Evolutionary conservation across 2,888 invertebrate genomes (phyloP).

Genomic region (Osmoderma eremita): DNA sequence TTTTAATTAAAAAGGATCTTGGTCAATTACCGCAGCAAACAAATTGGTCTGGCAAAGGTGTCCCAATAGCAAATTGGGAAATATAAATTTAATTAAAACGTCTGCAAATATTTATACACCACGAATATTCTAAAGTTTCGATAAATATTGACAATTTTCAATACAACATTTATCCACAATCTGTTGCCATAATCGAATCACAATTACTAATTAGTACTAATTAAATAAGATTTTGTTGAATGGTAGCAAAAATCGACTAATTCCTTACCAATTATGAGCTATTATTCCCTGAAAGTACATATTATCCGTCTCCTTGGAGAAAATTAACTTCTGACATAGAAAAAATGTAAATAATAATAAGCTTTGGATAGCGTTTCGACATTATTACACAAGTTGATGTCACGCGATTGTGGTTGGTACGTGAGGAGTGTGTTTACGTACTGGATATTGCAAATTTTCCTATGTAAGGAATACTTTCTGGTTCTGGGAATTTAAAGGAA

Average conservation of each 20-base stretch:
- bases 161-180: neutral
- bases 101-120: too few species aligned
- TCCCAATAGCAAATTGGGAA: too few species aligned
- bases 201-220: neutral
- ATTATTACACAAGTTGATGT: constrained; percentile 18
- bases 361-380: neutral
- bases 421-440: neutral
- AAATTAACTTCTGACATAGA: constrained; percentile 1
- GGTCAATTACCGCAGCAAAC: too few species aligned
- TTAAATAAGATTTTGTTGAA: neutral
- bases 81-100: too few species aligned
- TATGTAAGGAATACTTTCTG: too few species aligned
- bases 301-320: constrained; percentile 18
- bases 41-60: too few species aligned
- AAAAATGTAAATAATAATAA: constrained; percentile 11
- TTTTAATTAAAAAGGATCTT: too few species aligned
- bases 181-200: neutral
- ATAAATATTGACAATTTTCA: too few species aligned
- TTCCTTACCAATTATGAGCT: neutral
- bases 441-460: too few species aligned
- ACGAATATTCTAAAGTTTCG: too few species aligned
- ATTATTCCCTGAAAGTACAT: constrained; percentile 6
- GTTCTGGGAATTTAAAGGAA: too few species aligned
- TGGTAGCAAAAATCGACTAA: neutral
- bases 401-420: constrained; percentile 7